Evolutionary conservation across 2,797 vertebrate genomes (phyloP).

Genomic region (Myotis planiceps): DNA sequence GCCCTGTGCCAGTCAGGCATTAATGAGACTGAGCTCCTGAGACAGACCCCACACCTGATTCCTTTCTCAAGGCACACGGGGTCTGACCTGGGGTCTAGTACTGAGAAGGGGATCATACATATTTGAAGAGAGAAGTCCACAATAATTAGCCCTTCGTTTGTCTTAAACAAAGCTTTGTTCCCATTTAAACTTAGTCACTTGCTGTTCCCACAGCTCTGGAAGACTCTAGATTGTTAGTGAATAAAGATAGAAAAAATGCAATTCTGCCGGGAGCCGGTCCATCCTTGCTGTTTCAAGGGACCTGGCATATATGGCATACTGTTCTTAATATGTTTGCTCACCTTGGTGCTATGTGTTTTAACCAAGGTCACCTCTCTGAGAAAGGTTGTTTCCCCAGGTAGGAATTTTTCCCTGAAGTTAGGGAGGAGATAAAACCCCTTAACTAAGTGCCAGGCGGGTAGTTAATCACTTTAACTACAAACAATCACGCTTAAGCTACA

Average conservation of each 20-base stretch:
- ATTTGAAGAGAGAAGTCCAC: slow-evolving; percentile 46
- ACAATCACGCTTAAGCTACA: no score
- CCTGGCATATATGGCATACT: no score
- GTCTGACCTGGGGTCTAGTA: not conserved
- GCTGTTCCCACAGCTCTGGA: not conserved
- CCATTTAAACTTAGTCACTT: slow-evolving; percentile 22
- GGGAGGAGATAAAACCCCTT: no score
- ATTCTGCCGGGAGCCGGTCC: no score
- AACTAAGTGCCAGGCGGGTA: no score
- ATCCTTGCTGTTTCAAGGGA: no score
- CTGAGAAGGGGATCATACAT: not conserved
- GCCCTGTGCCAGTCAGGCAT: slow-evolving; percentile 52
- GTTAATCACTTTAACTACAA: no score
- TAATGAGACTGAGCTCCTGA: slow-evolving; percentile 47
- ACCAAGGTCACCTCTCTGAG: no score
- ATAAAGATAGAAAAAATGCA: not conserved
- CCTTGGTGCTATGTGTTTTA: no score
- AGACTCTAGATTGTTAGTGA: not conserved
- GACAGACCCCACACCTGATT: not conserved
- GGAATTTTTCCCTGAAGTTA: no score
- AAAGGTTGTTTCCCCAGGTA: no score
- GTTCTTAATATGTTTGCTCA: no score
- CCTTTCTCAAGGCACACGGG: not conserved
- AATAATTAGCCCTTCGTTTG: slow-evolving; percentile 37
- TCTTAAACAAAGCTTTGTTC: slow-evolving; percentile 44